Base-by-base conservation (phyloP, 92 coral and sea anemone species). In the Heteractis magnifica region DNA sequence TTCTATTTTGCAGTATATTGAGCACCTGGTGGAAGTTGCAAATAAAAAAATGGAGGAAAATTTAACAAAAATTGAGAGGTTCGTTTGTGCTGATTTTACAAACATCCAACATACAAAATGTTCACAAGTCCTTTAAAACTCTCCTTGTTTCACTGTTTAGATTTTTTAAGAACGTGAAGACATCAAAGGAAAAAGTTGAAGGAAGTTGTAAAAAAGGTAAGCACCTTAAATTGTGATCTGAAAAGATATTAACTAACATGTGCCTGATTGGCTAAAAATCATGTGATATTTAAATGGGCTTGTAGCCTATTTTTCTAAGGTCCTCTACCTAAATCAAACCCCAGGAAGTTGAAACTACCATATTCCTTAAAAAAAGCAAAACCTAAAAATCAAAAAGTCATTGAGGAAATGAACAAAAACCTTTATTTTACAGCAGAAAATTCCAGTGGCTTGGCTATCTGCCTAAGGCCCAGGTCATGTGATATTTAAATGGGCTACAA, bases 41-140 rank as follows among this genome's bases (percentile, higher is more conserved):
- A 92, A 92, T 82, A 82, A 86, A 60, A 92, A 92, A 71, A 83
- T 90, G 83, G 79, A 86, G 8, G 96, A 92, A 44, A 92, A 92
- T 75, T 65, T 80, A 71, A 83, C 75, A 65, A 88, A 90, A 86
- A 88, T 86, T 80, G 87, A 83, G 52, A 92, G 96, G 96, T 90
- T 75, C 18, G 65, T 55, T 44, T 41, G 3, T 49, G 10, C 49
- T 21, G 13, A 12, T 1, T 12, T 8, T 53, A 53, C 58, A 53
- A 53, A 53, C 9, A 53, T 26, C 44, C 44, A 34, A 2, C 44
- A 34, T 34, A 34, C 44, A 2, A 34, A 34, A 34, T 2, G 0
- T 34, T 34, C 44, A 34, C 44, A 34, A 34, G 44, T 34, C 44
- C 44, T 1, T 0, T 34, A 34, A 34, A 2, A 34, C 58, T 53